Base-by-base conservation (phyloP, 2,797 vertebrate genomes). In the Ataeniobius toweri region DNA sequence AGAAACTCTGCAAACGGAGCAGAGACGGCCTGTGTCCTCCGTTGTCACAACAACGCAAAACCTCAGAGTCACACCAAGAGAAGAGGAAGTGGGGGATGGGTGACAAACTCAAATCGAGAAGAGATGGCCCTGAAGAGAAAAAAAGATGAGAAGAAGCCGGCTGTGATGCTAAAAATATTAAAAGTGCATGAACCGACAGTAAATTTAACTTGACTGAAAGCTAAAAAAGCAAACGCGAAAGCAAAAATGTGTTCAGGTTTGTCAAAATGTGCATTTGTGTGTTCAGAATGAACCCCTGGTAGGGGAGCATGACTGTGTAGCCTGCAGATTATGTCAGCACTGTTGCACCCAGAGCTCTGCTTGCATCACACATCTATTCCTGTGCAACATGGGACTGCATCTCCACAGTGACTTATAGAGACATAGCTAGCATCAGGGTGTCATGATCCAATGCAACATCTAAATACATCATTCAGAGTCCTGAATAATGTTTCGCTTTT, bases 21-120 rank as follows among this genome's bases (percentile, higher is more conserved):
- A 86, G 71, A 86, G 83, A 77, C 44, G 77, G 87, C 74, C 82
- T 88, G 87, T 91, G 91, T 90, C 90, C 92, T 90, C 83, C 28
- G 94, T 95, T 93, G 90, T 93, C 94, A 94, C 83, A 92, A 90
- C 93, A 95, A 95, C 94, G 71, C 76, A 93, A 69, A 95, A 96
- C 94, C 94, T 95, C 94, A 95, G 91, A 94, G 91, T 91, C 92
- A 92, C 89, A 90, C 85, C 85, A 87, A 91, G 84, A 81, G 78
- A 84, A 92, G 90, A 95, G 95, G 95, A 95, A 96, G 94, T 95
- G 91, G 92, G 92, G 93, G 93, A 87, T 83, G 92, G 91, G 91
- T 22, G 65, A 79, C n/a, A 26, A 9, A 46, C 84, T 86, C 88
- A 87, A 84, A 90, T 74, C 22, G 69, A 89, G 83, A 92, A 85